Evolutionary conservation across 2,797 vertebrate genomes (phyloP).

Genomic region (Poeciliopsis gracilis): DNA sequence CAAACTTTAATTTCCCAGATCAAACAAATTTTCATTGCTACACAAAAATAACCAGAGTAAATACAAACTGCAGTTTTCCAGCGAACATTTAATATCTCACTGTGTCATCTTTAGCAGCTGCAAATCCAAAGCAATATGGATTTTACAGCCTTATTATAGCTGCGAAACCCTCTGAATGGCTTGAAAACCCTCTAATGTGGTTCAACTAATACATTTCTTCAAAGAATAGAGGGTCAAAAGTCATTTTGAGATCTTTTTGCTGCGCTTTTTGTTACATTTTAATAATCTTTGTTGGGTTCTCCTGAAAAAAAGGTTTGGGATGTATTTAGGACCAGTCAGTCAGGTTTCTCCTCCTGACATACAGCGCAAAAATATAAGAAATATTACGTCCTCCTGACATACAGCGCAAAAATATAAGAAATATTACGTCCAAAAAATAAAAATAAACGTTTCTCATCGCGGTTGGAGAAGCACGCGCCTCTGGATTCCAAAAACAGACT

Average conservation of each 20-base stretch:
- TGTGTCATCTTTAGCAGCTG: no score
- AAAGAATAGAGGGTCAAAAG: not conserved
- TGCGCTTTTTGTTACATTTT: not conserved
- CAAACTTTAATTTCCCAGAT: not conserved
- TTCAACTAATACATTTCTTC: no score
- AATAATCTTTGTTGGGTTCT: not conserved
- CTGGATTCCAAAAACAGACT: constrained; percentile 26
- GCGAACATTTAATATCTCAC: not conserved
- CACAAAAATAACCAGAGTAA: not conserved
- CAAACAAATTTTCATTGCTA: not conserved
- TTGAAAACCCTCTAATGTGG: no score
- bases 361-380: not conserved
- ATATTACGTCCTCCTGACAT: not conserved
- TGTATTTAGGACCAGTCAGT: not conserved
- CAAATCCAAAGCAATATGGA: no score
- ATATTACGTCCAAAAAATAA: not conserved
- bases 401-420: not conserved
- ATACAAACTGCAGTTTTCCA: not conserved
- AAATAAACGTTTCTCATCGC: not conserved
- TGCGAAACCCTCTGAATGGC: no score
- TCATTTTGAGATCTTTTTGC: not conserved
- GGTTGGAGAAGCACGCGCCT: not conserved
- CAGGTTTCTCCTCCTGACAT: not conserved
- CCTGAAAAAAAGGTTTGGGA: not conserved
- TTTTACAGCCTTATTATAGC: no score